phyloP scores from a whole-genome alignment of 2,797 vertebrate genomes.

The Gephyroberyx darwinii region DNA sequence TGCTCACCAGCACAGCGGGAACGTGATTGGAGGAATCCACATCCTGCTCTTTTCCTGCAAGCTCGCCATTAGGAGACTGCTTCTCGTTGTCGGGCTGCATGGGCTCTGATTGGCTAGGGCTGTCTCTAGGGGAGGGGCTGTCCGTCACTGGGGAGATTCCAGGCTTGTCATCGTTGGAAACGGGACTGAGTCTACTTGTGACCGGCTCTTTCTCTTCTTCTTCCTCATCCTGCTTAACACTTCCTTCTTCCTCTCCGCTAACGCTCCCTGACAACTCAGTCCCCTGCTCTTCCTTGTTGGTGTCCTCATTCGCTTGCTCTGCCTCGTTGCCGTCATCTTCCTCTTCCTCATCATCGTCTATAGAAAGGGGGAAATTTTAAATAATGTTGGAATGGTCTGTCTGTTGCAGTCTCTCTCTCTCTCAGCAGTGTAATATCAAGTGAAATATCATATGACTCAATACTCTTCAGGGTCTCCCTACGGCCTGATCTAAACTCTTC shows the following conservation, averaged over 20 bases:
- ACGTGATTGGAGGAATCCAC: conserved; percentile 48
- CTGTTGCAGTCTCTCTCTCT: neutral
- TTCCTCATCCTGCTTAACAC: conserved; percentile 38
- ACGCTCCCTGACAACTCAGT: conserved; percentile 15
- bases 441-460: no score
- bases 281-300: conserved; percentile 25
- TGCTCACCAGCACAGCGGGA: conserved; percentile 9
- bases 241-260: conserved; percentile 45
- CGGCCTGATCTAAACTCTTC: no score
- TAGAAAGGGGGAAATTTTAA: conserved; percentile 4
- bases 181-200: conserved; percentile 53
- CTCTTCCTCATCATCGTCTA: conserved; percentile 63
- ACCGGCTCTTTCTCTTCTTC: conserved; percentile 49
- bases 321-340: conserved; percentile 39
- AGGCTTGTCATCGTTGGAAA: conserved; percentile 38
- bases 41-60: neutral
- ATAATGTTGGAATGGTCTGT: no score
- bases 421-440: neutral
- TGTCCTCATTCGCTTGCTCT: conserved; percentile 35
- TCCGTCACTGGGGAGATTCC: conserved; percentile 38
- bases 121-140: conserved; percentile 58
- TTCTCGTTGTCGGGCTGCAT: neutral
- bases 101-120: conserved; percentile 69
- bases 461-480: no score
- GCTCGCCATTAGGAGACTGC: conserved; percentile 16